Conservation (phyloP, 2,888 invertebrate genomes). For the Drosophila flavopinicola region DNA sequence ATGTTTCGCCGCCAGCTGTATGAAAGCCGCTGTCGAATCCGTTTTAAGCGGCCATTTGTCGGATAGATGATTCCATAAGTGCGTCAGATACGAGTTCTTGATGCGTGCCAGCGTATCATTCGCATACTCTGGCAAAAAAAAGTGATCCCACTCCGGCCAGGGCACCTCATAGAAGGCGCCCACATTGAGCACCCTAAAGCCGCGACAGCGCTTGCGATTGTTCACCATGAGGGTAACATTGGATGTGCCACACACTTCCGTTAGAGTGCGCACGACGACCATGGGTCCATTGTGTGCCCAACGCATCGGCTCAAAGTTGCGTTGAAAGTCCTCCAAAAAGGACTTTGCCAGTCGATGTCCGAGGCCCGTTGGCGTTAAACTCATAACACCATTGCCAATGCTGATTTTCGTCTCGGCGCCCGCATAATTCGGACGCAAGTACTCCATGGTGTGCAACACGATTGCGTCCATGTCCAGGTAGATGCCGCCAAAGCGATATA, state of each 20-base stretch:
- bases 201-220: constrained; percentile 85
- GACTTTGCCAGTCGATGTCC: constrained; percentile 86
- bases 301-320: too few relatives aligned
- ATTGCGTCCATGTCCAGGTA: constrained; percentile 91
- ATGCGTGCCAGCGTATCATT: constrained; percentile 78
- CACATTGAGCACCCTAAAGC: constrained; percentile 88
- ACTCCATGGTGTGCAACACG: constrained; percentile 85
- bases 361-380: constrained; percentile 85
- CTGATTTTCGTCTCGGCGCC: too few relatives aligned
- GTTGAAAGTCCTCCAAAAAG: constrained; percentile 86
- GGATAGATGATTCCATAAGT: constrained; percentile 82
- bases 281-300: too few relatives aligned
- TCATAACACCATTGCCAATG: constrained; percentile 89
- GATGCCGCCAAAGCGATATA: constrained; percentile 92
- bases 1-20: constrained; percentile 71
- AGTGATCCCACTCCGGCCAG: constrained; percentile 87
- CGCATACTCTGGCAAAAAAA: constrained; percentile 85
- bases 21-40: constrained; percentile 76
- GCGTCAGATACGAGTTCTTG: constrained; percentile 73
- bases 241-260: too few relatives aligned
- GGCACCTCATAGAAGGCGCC: constrained; percentile 88
- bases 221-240: constrained; percentile 85
- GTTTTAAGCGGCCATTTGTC: constrained; percentile 56
- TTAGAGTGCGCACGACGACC: too few relatives aligned
- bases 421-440: constrained; percentile 86